Base-by-base conservation (phyloP, 1,140 invertebrate genomes). In the Elymnias hypermnestra region DNA sequence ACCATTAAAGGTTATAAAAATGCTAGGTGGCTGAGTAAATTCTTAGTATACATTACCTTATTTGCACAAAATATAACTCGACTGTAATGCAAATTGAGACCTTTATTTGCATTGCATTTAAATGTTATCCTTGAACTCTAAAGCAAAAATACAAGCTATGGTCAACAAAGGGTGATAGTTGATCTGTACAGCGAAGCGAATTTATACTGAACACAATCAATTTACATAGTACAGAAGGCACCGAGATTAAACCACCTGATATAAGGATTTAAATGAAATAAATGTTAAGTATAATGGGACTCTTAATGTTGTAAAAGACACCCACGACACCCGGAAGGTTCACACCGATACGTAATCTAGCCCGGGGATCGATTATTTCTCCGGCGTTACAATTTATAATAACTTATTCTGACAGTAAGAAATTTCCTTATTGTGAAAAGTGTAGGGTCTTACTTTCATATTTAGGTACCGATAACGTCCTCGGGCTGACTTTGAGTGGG, bases 191-290 rank as follows among this genome's bases (percentile, higher is more conserved):
- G 39, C 33, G 50, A 38, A 53, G 50, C 31, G 57, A 61, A 63
- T 67, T 68, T 59, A 68, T 69, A 72, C 62, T 60, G 49, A 65
- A 75, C 65, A 76, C 61, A 70, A 65, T 57, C 48, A 48, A 74
- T 78, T 82, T 72, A 76, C 74, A 82, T 82, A 71, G 50, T 61
- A 68, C 64, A 66, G 57, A 58, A 36, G 47, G 56, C 38, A 54
- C 47, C 21, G 56, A 64, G 77, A 82, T 78, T 63, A 54, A 74
- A 64, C 63, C 62, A 39, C 54, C 42, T 47, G 74, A 82, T 82
- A 75, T 55, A 45, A 57, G 58, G 55, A 57, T 65, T 70, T 72
- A 72, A 76, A 54, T 56, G 51, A 64, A 69, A 74, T 72, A 67
- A 72, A 78, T 28, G 31, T 17, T 33, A 33, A 33, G 14, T 29